Evolutionary conservation across 2,113 vertebrate species (phyloP), one percentile per base, ranked within the genome.

Genomic region (Sinocyclocheilus maitianheensis): DNA sequence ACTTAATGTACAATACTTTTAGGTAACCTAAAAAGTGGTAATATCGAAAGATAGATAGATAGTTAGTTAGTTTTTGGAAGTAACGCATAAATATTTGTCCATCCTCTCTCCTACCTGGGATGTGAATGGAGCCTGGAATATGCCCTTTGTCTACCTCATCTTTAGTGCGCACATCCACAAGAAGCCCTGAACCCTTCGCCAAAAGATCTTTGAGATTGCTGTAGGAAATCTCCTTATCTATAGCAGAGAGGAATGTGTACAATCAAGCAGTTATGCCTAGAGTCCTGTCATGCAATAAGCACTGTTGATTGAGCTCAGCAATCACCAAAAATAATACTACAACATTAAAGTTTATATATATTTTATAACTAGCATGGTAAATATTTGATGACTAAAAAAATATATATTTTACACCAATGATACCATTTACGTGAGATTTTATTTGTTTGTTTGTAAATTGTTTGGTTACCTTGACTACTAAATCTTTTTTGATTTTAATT

Each of bases 121-220:
- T 95, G 83, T 96, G 86, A 37, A 95, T 63, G 0, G 94, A 93
- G 75, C 93, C 91, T 24, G 91, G 90, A 9, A 43, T 43, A 43
- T 43, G 7, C 40, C 7, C 40, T n/a, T 72, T 87, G 3, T 91
- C 90, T 40, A 95, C 91, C 83, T 96, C 95, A 1, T 91, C 93
- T 83, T 94, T 86, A 20, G 75, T 83, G 13, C 95, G 93, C 4
- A 96, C 96, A 51, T 96, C 95, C 26, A 96, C 89, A 84, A 96
- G 30, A 18, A 96, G 89, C 46, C 88, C 87, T 0, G 88, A 75
- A 43, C 86, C 91, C 12, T 92, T 91, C 69, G 20, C 87, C 9
- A 93, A 18, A 37, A 95, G 91, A 0, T 67, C 88, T 86, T 94
- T 95, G 74, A 96, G 84, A 3, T 96, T 94, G 10, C 87, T 87